phyloP scores from a whole-genome alignment of 2,797 vertebrate genomes.

The Sebastiscus tertius region DNA sequence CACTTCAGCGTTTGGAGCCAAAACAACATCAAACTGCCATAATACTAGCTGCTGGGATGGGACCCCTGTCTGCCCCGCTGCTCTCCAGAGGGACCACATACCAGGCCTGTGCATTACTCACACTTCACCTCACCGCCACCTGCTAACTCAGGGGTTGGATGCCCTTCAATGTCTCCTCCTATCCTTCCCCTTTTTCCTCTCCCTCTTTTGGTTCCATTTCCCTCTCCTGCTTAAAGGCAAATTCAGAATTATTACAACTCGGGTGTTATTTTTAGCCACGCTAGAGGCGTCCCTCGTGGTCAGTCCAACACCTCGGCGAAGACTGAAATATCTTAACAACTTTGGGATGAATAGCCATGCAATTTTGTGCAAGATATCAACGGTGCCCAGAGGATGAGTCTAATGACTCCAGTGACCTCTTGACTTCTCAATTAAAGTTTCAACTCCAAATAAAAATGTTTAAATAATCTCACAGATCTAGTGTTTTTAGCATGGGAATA shows the following conservation, averaged over 20 bases:
- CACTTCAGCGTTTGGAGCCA: conserved; percentile 44
- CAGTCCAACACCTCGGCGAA: background rate
- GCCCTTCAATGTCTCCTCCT: conserved; percentile 43
- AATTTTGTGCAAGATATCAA: background rate
- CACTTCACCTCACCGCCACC: conserved; percentile 56
- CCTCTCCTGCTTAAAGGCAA: background rate
- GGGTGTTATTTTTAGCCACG: background rate
- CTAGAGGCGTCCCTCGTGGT: background rate
- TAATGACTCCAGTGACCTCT: background rate
- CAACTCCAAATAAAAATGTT: background rate
- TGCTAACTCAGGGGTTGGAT: conserved; percentile 46
- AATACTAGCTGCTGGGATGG: conserved; percentile 44
- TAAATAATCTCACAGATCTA: background rate
- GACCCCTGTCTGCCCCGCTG: conserved; percentile 62
- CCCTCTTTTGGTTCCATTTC: background rate
- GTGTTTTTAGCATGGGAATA: accelerated
- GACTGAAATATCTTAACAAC: background rate
- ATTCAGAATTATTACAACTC: background rate
- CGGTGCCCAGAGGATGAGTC: background rate
- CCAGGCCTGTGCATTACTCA: conserved; percentile 56
- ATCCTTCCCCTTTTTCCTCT: background rate
- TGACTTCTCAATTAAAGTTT: background rate
- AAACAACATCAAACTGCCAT: conserved; percentile 65
- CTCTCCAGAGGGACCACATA: conserved; percentile 55
- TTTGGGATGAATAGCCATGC: background rate